Base-by-base conservation (phyloP, 92 coral and sea anemone genomes). In the Porites rus region DNA sequence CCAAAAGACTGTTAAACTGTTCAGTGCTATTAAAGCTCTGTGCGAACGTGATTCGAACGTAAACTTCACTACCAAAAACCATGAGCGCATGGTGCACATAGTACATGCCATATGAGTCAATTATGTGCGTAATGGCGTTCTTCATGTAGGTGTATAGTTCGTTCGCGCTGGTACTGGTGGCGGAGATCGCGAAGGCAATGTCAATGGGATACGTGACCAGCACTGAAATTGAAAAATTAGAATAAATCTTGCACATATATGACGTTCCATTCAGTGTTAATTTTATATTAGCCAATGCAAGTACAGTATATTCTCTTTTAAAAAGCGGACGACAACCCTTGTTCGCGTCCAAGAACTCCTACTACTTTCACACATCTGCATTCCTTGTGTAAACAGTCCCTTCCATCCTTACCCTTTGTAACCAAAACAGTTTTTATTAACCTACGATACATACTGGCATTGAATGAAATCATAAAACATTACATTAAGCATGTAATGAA, bases 141-240 rank as follows among this genome's bases (percentile, higher is more conserved):
- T 88, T 94, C 96, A 96, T 91, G 76, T 91, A 85, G 60, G 75
- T 70, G 79, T 74, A 91, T 8, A 88, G 90, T 14, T 78, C 86
- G 86, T 70, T 66, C 9, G 93, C 90, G 11, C 65, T 77, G 66
- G 91, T 86, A 46, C 94, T 88, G 56, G 93, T 91, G 21, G 96
- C 94, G 20, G 94, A 91, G 52, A 93, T 60, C 46, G 96, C 96
- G 61, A 93, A 88, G 6, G 89, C 88, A 50, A 93, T 86, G 78
- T 93, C 94, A 46, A 93, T 85, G 13, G 87, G 87, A 64, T 69
- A 81, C 3, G 69, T 24, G 52, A 83, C 61, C 25, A 50, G 59
- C 10, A 74, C 87, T 83, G 80, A 21, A 74, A 83, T 38, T 3
- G 24, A 74, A 21, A 51, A 61, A 9, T 1, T 21, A 59, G 60